These are phyloP conservation scores for Pedetes capensis DNA, from an alignment of 2,113 vertebrate genomes.

Conservation along the genomic window DNA sequence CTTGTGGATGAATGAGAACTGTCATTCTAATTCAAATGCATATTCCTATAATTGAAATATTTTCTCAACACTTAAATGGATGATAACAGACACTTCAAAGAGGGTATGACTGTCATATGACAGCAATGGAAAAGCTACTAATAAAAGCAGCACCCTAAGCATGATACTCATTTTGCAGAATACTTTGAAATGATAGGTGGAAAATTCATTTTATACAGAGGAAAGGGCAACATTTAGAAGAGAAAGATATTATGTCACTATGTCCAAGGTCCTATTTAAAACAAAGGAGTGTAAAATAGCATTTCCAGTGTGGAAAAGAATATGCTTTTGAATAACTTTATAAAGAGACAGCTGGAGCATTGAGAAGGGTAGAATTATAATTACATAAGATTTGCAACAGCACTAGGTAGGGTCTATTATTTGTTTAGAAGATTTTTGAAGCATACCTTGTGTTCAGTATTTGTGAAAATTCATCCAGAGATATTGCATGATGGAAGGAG, in stretches of 20 bases:
- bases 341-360: not conserved
- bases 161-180: not conserved
- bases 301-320: constrained; percentile 29
- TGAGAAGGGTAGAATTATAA: constrained; percentile 23
- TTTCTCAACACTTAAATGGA: constrained; percentile 40
- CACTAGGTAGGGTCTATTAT: not conserved
- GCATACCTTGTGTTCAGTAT: constrained; percentile 62
- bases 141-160: constrained; percentile 30
- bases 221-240: constrained; percentile 39
- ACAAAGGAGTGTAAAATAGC: constrained; percentile 41
- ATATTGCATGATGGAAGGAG: constrained; percentile 70
- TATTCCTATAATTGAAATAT: constrained; percentile 42
- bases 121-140: constrained; percentile 6
- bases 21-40: constrained; percentile 4
- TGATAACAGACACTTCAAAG: constrained; percentile 51
- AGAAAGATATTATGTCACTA: constrained; percentile 31
- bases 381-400: not conserved
- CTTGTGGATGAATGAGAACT: constrained; percentile 24
- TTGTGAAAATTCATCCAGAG: constrained; percentile 74
- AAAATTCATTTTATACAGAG: constrained; percentile 56
- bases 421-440: constrained; percentile 75
- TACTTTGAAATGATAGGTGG: constrained; percentile 42
- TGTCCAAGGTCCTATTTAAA: constrained; percentile 4
- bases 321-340: constrained; percentile 44
- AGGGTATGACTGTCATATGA: not conserved